Evolutionary conservation across 1,140 invertebrate genomes (phyloP).

Genomic region (Lycorma delicatula): DNA sequence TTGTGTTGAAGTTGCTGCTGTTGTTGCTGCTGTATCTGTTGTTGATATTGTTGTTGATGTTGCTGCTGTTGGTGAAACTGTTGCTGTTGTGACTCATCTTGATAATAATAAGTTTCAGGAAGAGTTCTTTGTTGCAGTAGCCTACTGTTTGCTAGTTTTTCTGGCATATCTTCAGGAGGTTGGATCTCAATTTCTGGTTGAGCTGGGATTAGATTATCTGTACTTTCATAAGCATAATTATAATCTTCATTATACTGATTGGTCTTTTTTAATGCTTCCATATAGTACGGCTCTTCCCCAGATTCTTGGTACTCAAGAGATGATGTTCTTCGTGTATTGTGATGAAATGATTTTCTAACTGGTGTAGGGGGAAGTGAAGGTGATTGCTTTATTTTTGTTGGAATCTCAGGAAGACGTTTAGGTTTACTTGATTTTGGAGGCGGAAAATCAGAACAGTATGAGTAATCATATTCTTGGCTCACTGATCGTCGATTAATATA

Average conservation of each 20-base stretch:
- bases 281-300: slow-evolving; percentile 16
- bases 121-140: neutral
- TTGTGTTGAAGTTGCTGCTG: slow-evolving; percentile 13
- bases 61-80: neutral
- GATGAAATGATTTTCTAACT: slow-evolving; percentile 7
- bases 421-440: slow-evolving; percentile 36
- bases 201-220: slow-evolving; percentile 44
- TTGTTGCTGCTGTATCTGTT: no score
- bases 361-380: slow-evolving; percentile 28
- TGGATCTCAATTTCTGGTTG: slow-evolving; percentile 10
- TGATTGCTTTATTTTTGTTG: slow-evolving; percentile 37
- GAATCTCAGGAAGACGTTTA: slow-evolving; percentile 27
- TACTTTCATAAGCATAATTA: slow-evolving; percentile 58
- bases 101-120: neutral
- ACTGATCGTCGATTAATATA: slow-evolving; percentile 33
- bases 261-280: slow-evolving; percentile 6
- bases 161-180: no score
- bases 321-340: slow-evolving; percentile 32
- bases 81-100: neutral
- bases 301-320: slow-evolving; percentile 24
- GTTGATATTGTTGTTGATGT: neutral
- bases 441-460: slow-evolving; percentile 30
- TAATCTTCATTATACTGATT: slow-evolving; percentile 57
- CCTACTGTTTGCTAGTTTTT: neutral
- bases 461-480: slow-evolving; percentile 27